Base-by-base conservation (phyloP, 1,140 invertebrate genomes). In the Aphelinus certus region DNA sequence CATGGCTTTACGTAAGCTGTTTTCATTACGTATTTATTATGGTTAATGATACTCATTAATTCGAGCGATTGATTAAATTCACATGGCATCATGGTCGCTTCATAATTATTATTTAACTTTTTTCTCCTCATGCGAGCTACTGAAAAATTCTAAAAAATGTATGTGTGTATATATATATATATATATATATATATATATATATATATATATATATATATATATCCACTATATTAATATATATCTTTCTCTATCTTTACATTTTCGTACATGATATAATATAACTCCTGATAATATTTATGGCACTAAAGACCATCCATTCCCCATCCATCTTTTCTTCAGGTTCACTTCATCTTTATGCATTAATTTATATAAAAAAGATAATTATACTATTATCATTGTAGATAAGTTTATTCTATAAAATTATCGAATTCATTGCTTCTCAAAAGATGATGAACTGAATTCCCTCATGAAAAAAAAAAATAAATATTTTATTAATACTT, bases 1-100 rank as follows among this genome's bases (percentile, higher is more conserved):
- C 77, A 76, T 77, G 71, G 72, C 10, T 76, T 78, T 77, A 77
- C 63, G 68, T 78, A 71, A 58, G 60, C 74, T 62, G 65, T 55
- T 62, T 57, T 56, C 6, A 7, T 53, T 55, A 42, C 55, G 45
- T 71, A 9, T 67, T 69, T 66, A 43, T 55, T 75, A 65, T 56
- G 26, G 69, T 79, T 72, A 73, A 64, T 73, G 55, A 26, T 53
- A 69, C 7, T 75, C 46, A 47, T 70, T 60, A 67, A 72, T 76
- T 45, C 49, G 43, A 49, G 65, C 56, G 58, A 70, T 70, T 53
- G 60, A 70, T 58, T 51, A 70, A 75, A 75, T 70, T 65, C 62
- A 60, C 56, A 60, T 57, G 9, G 57, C 48, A 64, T 71, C 46
- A 55, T 75, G 66, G 64, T 70, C 56, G 73, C 42, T 9, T n/a